These are phyloP conservation scores for Apteryx owenii DNA, from an alignment of 2,113 vertebrate species.

Conservation along the genomic window DNA sequence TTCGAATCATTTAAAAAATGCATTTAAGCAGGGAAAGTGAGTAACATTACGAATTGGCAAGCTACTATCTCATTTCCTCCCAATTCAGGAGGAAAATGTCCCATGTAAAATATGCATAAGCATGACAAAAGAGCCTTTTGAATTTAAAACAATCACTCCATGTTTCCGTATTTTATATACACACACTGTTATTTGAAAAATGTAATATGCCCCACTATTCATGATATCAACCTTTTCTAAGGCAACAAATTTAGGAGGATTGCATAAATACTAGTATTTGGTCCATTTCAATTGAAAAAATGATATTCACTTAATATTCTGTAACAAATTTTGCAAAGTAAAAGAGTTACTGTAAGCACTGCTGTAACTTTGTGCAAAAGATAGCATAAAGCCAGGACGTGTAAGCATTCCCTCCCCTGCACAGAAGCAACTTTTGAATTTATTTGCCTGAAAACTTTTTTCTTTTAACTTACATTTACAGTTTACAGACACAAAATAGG, in stretches of 20 bases:
- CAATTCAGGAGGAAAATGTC: constrained; percentile 22
- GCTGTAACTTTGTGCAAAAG: not conserved
- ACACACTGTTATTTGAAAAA: not conserved
- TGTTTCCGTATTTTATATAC: not conserved
- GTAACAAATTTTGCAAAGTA: not conserved
- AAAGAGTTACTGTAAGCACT: not conserved
- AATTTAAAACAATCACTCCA: constrained; percentile 7
- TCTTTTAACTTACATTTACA: not conserved
- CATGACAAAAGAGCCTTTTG: not conserved
- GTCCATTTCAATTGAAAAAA: not conserved
- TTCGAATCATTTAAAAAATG: not conserved
- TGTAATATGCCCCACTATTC: not conserved
- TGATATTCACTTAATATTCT: not conserved
- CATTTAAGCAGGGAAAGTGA: constrained; percentile 5
- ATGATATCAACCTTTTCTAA: not conserved
- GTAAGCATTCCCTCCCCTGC: not conserved
- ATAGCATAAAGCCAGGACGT: not conserved
- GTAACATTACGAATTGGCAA: not conserved
- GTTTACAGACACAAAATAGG: not conserved
- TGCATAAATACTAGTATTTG: not conserved
- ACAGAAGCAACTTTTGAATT: not conserved
- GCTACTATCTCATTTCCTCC: not conserved
- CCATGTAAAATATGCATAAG: not conserved
- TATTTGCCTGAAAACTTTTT: not conserved
- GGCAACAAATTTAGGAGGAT: not conserved